These are phyloP conservation scores for Helleia helle DNA, from an alignment of 2,888 invertebrate genomes.

Conservation along the genomic window DNA sequence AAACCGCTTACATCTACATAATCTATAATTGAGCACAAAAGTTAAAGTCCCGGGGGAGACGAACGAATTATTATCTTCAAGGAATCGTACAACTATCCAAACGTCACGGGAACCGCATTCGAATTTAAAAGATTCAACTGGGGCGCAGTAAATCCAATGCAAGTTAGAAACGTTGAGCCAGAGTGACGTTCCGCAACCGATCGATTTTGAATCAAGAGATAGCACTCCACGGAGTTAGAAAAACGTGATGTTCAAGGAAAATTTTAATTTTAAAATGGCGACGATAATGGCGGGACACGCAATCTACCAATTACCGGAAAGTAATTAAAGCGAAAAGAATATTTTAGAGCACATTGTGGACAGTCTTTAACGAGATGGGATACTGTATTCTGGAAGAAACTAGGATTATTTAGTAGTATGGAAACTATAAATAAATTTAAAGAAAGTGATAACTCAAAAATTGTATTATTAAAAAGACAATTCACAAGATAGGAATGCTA, in stretches of 20 bases:
- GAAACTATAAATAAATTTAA: no score
- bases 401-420: no score
- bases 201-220: slow-evolving; percentile 40
- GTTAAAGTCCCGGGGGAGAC: slow-evolving; percentile 4
- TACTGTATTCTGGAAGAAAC: no score
- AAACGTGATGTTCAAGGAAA: slow-evolving; percentile 1
- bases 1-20: no score
- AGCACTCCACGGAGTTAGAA: slow-evolving; percentile 6
- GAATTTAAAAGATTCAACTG: slow-evolving; percentile 43
- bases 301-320: slow-evolving; percentile 15
- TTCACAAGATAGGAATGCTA: no score
- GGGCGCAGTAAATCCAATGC: slow-evolving; percentile 32
- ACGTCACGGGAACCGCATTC: slow-evolving; percentile 28
- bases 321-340: not conserved
- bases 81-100: slow-evolving; percentile 17
- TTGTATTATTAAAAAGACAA: no score
- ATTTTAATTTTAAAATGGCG: slow-evolving; percentile 8
- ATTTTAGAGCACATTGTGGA: not conserved
- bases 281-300: slow-evolving; percentile 14
- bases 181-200: slow-evolving; percentile 29
- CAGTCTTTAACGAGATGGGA: not conserved
- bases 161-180: slow-evolving; percentile 19
- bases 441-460: no score
- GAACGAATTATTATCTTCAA: slow-evolving; percentile 16
- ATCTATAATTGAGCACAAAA: not conserved